Evolutionary conservation across 2,888 invertebrate species (phyloP).

Genomic region (Tiliacea aurago): DNA sequence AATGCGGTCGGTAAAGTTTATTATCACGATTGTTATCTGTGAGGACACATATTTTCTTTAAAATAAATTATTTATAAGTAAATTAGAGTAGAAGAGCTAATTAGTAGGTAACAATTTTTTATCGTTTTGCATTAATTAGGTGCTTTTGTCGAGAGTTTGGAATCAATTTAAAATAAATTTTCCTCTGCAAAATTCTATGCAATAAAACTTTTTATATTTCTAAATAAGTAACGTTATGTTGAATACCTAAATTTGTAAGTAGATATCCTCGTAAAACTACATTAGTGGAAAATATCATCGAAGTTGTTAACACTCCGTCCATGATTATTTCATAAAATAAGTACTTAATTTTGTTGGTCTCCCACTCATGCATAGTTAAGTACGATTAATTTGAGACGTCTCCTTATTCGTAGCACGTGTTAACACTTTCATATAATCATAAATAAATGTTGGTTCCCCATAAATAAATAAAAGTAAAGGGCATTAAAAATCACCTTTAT

Average conservation of each 20-base stretch:
- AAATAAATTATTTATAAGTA: constrained; percentile 66
- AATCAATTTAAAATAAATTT: constrained; percentile 49
- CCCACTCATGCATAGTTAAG: constrained; percentile 68
- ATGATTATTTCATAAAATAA: constrained; percentile 83
- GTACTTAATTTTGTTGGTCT: constrained; percentile 88
- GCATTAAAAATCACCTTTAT: constrained; percentile 43
- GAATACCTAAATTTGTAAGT: constrained; percentile 48
- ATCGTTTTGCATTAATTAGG: constrained; percentile 65
- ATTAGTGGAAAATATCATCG: constrained; percentile 63
- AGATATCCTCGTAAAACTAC: constrained; percentile 49
- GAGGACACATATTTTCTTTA: constrained; percentile 73
- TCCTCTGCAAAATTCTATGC: constrained; percentile 37
- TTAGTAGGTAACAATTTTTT: constrained; percentile 58
- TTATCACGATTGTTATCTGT: constrained; percentile 74
- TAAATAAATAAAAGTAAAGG: constrained; percentile 44
- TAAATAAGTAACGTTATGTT: constrained; percentile 44
- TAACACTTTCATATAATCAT: constrained; percentile 63
- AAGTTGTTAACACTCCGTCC: constrained; percentile 88
- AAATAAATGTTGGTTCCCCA: constrained; percentile 30
- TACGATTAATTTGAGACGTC: constrained; percentile 63
- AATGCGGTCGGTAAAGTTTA: constrained; percentile 76
- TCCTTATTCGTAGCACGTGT: constrained; percentile 60
- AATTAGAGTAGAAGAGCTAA: constrained; percentile 61
- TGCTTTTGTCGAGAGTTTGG: constrained; percentile 67
- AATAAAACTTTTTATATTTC: constrained; percentile 38